These are phyloP conservation scores for Mus musculus DNA, from an alignment of 2,113 vertebrate species.

Conservation along the genomic window DNA sequence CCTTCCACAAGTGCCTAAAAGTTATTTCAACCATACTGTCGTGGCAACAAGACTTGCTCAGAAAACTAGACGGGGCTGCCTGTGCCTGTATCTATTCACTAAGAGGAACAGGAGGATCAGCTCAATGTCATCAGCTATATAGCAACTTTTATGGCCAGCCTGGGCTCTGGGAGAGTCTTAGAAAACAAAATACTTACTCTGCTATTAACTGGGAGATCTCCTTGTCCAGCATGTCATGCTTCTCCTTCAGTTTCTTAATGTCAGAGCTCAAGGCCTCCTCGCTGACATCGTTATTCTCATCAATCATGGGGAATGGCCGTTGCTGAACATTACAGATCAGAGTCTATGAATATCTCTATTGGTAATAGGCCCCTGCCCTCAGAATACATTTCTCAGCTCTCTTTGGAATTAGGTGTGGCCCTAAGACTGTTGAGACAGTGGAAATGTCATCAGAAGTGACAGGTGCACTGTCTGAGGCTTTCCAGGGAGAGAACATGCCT, in stretches of 20 bases:
- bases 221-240: constrained; percentile 81
- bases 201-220: constrained; percentile 85
- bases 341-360: background rate
- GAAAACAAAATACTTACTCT: constrained; percentile 82
- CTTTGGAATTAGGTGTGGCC: background rate
- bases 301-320: constrained; percentile 71
- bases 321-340: constrained; percentile 55
- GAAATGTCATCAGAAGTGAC: background rate
- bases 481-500: background rate
- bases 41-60: constrained; percentile 78
- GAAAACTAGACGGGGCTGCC: constrained; percentile 32
- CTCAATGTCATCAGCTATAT: background rate
- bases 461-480: background rate
- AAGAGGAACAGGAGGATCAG: background rate
- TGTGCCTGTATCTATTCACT: too few species aligned
- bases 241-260: constrained; percentile 84
- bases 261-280: constrained; percentile 74
- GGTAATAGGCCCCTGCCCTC: background rate
- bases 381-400: constrained; percentile 10
- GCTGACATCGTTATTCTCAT: background rate
- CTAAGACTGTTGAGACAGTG: background rate
- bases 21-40: background rate
- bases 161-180: background rate
- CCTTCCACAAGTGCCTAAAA: background rate
- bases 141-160: background rate